Conservation (phyloP, 2,113 vertebrate genomes). For the Oophaga pumilio region DNA sequence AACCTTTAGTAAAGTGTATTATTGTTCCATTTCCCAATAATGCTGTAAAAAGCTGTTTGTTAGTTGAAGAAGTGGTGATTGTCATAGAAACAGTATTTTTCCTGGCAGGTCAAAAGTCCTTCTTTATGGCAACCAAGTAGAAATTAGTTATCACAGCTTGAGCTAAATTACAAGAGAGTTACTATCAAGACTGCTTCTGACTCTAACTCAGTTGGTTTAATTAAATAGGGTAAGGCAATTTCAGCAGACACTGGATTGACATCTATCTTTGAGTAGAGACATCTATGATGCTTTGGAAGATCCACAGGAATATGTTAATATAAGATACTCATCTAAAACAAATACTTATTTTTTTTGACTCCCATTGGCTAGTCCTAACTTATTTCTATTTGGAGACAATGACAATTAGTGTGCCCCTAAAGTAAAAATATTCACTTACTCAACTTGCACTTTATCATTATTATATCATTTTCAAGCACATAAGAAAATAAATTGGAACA, state of each 20-base stretch:
- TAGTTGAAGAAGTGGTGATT: conserved; percentile 5
- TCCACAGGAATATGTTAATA: not conserved
- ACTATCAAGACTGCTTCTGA: conserved; percentile 31
- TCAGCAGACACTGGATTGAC: conserved; percentile 4
- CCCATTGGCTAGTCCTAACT: not conserved
- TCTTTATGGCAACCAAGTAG: conserved; percentile 38
- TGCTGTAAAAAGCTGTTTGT: conserved; percentile 27
- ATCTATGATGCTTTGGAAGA: conserved; percentile 16
- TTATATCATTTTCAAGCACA: too few relatives aligned
- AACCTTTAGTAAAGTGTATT: conserved; percentile 9
- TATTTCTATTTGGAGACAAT: not conserved
- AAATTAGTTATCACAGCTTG: conserved; percentile 47
- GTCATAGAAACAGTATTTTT: conserved; percentile 50
- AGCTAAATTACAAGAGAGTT: conserved; percentile 42
- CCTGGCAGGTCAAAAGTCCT: conserved; percentile 18
- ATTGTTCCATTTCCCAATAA: conserved; percentile 35
- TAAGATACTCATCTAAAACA: not conserved
- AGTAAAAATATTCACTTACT: too few relatives aligned
- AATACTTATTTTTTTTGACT: not conserved
- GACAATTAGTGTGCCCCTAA: not conserved
- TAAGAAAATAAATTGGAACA: not conserved
- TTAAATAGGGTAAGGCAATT: conserved; percentile 23
- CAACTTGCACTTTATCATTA: too few relatives aligned
- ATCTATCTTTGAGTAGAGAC: conserved; percentile 14
- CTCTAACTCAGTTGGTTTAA: conserved; percentile 18